A percentile compares a stretch with the other conserved stretches of the same genome.
These are phyloP conservation scores for Macrophya annulata DNA, from an alignment of 2,888 invertebrate genomes.

Conservation along the genomic window DNA sequence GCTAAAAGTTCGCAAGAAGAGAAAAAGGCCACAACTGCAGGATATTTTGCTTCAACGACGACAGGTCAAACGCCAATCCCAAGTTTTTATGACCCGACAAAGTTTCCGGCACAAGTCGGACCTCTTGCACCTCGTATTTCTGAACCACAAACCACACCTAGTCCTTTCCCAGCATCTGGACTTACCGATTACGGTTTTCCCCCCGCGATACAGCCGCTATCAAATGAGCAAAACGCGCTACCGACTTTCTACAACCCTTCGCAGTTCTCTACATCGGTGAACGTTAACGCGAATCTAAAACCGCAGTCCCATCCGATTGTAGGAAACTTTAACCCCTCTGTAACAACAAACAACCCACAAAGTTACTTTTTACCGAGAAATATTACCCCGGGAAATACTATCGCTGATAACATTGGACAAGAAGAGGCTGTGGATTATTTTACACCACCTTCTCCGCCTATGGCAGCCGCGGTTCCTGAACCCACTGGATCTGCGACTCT, in stretches of 20 bases:
- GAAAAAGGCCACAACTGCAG: neutral
- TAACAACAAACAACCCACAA: neutral
- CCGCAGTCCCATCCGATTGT: slow-evolving; percentile 25
- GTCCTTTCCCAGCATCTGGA: neutral
- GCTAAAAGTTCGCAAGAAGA: neutral
- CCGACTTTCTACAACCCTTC: slow-evolving; percentile 70
- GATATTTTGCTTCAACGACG: slow-evolving; percentile 15
- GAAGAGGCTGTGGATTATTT: slow-evolving; percentile 35
- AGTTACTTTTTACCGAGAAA: neutral
- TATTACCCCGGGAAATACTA: neutral
- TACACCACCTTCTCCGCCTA: slow-evolving; percentile 59
- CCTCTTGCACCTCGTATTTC: neutral
- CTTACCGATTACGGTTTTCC: neutral
- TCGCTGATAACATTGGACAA: neutral
- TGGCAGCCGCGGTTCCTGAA: slow-evolving; percentile 70
- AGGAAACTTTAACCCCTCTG: neutral
- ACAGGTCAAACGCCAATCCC: neutral
- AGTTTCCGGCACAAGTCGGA: slow-evolving; percentile 32
- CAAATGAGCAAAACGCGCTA: slow-evolving; percentile 14
- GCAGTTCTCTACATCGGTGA: slow-evolving; percentile 60
- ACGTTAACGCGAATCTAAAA: neutral
- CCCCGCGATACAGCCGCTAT: neutral
- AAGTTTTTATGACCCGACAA: slow-evolving; percentile 37
- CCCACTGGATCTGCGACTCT: slow-evolving; percentile 75
- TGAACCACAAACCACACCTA: neutral